Conservation (phyloP, 2,888 invertebrate genomes). For the Cremastinae sp. region DNA sequence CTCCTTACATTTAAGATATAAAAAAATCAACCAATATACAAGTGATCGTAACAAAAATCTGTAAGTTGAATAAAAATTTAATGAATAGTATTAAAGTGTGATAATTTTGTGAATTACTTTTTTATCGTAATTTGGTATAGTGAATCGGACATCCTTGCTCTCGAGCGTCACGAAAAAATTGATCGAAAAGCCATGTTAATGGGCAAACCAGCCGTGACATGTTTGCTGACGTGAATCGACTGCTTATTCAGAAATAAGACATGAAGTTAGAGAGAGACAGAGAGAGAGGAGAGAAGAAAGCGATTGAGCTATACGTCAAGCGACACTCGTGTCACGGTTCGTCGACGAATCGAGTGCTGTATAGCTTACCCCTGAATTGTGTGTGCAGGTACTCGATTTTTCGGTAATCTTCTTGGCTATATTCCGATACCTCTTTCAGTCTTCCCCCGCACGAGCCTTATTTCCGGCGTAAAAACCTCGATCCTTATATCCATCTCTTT, state of each 20-base stretch:
- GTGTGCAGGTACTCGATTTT: slow-evolving; percentile 45
- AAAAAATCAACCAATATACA: too few species aligned
- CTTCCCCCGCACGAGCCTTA: too few species aligned
- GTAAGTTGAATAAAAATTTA: too few species aligned
- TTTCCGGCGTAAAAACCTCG: too few species aligned
- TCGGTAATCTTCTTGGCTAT: slow-evolving; percentile 42
- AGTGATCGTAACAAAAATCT: too few species aligned
- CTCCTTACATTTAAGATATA: too few species aligned
- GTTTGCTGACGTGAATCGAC: slow-evolving; percentile 37
- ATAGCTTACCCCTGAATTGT: slow-evolving; percentile 23
- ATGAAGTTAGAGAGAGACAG: neutral
- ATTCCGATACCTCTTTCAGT: slow-evolving; percentile 15
- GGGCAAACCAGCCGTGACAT: slow-evolving; percentile 35
- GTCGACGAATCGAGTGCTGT: slow-evolving; percentile 41
- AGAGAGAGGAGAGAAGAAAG: slow-evolving; percentile 22
- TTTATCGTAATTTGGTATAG: neutral
- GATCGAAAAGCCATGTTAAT: slow-evolving; percentile 25
- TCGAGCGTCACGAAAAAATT: neutral
- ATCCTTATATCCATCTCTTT: too few species aligned
- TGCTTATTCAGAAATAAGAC: slow-evolving; percentile 15
- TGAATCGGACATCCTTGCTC: neutral
- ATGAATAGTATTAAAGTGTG: slow-evolving; percentile 9
- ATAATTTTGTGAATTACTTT: neutral
- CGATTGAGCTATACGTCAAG: slow-evolving; percentile 15
- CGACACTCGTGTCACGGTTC: slow-evolving; percentile 48